Evolutionary conservation across 2,888 invertebrate genomes (phyloP).

Genomic region (Laspeyria flexula): DNA sequence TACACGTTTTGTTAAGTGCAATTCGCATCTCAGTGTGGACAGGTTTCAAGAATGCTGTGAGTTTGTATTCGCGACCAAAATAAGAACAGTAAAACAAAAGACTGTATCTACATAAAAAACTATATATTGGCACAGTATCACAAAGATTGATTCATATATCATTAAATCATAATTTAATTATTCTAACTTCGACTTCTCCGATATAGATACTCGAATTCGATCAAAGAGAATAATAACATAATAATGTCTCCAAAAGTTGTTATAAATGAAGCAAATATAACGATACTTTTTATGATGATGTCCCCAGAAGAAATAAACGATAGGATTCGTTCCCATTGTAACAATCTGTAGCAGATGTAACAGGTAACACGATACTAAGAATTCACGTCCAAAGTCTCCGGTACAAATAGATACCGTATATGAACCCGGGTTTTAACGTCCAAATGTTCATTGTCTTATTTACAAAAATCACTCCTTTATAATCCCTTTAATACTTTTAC

Average conservation of each 20-base stretch:
- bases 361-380: constrained; percentile 2
- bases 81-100: neutral
- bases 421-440: constrained; percentile 3
- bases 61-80: neutral
- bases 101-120: too few relatives aligned
- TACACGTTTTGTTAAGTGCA: neutral
- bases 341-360: neutral
- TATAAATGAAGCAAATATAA: too few relatives aligned
- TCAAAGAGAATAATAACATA: too few relatives aligned
- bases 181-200: too few relatives aligned
- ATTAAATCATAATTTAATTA: too few relatives aligned
- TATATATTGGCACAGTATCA: too few relatives aligned
- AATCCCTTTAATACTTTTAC: neutral
- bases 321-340: neutral
- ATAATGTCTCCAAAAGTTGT: too few relatives aligned
- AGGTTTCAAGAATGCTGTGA: neutral
- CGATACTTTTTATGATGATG: neutral
- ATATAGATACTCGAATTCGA: too few relatives aligned
- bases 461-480: neutral
- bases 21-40: neutral
- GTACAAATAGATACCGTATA: constrained; percentile 5
- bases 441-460: constrained; percentile 2
- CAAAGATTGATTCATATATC: too few relatives aligned
- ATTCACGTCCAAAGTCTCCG: neutral
- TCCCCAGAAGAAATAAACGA: neutral